phyloP scores from a whole-genome alignment of 2,888 invertebrate species.

The Catocala sponsa region DNA sequence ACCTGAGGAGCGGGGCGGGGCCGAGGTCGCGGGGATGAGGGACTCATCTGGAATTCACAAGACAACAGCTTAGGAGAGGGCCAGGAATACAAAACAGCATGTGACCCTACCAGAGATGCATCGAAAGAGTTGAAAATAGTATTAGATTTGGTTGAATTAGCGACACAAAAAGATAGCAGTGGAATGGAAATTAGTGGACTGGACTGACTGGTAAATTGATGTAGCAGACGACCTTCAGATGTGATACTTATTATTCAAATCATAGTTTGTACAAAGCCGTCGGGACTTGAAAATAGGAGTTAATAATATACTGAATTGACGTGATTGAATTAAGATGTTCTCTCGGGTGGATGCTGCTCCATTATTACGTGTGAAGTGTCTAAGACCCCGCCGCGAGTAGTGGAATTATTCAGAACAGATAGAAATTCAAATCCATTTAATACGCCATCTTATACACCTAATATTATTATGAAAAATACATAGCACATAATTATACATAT shows the following conservation, averaged over 20 bases:
- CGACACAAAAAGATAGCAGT: constrained; percentile 24
- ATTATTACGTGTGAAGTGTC: constrained; percentile 31
- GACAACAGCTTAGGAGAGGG: constrained; percentile 83
- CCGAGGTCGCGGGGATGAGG: constrained; percentile 84
- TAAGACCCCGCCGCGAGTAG: constrained; percentile 29
- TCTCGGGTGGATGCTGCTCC: constrained; percentile 27
- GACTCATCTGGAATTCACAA: constrained; percentile 88
- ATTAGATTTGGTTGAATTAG: constrained; percentile 47
- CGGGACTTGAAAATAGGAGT: constrained; percentile 39
- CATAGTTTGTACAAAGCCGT: constrained; percentile 38
- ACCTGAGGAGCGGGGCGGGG: constrained; percentile 88
- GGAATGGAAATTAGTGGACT: constrained; percentile 40
- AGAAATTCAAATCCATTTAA: neutral
- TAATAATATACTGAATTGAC: constrained; percentile 19
- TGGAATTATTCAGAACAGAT: constrained; percentile 10
- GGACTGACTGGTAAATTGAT: constrained; percentile 30
- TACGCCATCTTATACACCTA: neutral
- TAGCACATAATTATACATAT: neutral
- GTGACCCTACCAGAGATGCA: constrained; percentile 45
- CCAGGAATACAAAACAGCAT: constrained; percentile 66
- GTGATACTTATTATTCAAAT: constrained; percentile 52
- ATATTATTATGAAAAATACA: too few species aligned
- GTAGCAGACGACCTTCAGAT: constrained; percentile 32
- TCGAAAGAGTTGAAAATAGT: constrained; percentile 44
- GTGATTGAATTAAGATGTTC: constrained; percentile 41